Evolutionary conservation across 2,113 vertebrate species (phyloP).

Genomic region (Sinosuthora webbiana): DNA sequence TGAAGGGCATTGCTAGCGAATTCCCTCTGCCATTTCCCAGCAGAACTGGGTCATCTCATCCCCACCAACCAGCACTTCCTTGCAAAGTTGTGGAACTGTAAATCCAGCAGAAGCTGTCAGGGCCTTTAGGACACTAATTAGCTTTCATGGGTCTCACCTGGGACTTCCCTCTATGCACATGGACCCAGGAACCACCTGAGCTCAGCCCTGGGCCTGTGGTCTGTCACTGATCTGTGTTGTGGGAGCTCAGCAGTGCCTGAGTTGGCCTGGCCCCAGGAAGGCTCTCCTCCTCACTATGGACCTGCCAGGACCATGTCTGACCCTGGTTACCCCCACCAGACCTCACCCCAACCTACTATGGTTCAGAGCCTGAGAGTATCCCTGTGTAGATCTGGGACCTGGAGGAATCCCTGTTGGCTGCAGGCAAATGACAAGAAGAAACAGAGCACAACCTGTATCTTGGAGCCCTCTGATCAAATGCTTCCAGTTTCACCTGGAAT

Average conservation of each 20-base stretch:
- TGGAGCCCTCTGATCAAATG: neutral
- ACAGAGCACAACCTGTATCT: neutral
- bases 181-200: neutral
- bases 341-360: neutral
- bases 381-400: no score
- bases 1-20: neutral
- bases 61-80: neutral
- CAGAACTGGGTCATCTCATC: neutral
- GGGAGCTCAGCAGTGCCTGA: neutral
- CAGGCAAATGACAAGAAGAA: neutral
- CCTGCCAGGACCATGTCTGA: neutral
- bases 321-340: neutral
- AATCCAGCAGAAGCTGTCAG: neutral
- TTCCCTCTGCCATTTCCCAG: neutral
- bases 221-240: accelerated
- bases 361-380: neutral
- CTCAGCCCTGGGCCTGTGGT: neutral
- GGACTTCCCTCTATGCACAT: no score
- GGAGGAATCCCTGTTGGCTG: neutral
- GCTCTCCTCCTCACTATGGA: neutral
- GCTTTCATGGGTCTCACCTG: neutral
- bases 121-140: neutral
- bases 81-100: neutral
- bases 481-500: neutral
- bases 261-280: neutral